Evolutionary conservation across 2,797 vertebrate genomes (phyloP).

Genomic region (Ctenochaetus hawaiiensis): DNA sequence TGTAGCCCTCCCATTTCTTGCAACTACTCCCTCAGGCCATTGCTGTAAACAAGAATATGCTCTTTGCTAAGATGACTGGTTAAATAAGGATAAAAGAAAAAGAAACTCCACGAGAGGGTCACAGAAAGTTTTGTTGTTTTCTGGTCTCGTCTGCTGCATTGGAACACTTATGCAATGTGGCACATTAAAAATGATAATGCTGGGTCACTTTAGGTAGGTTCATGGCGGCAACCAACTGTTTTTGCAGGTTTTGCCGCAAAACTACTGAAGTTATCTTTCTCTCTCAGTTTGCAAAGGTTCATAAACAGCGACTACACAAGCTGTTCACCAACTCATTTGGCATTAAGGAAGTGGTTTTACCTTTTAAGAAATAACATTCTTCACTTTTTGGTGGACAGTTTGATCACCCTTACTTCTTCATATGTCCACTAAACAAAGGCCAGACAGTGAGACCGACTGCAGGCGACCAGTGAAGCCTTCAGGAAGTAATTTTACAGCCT

Average conservation of each 20-base stretch:
- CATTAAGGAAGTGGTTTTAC: not conserved
- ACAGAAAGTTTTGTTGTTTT: constrained; percentile 41
- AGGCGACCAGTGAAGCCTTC: not conserved
- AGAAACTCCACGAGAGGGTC: constrained; percentile 47
- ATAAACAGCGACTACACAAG: not conserved
- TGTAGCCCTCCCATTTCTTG: constrained; percentile 44
- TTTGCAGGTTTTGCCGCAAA: not conserved
- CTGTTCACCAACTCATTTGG: not conserved
- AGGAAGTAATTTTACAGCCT: not conserved
- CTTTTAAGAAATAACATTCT: not conserved
- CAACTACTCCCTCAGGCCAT: constrained; percentile 49
- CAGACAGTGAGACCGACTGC: not conserved
- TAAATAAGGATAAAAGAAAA: constrained; percentile 62
- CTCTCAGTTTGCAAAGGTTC: not conserved
- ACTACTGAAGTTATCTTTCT: not conserved
- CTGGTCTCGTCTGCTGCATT: constrained; percentile 6
- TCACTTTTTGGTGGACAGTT: not conserved
- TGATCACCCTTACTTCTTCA: not conserved
- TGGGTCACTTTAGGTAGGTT: not conserved
- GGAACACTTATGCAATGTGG: constrained; percentile 10
- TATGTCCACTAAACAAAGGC: not conserved
- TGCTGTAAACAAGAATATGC: constrained; percentile 77
- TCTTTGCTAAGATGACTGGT: constrained; percentile 61
- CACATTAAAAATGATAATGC: constrained; percentile 32
- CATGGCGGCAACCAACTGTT: not conserved